Percentiles rank a stretch among this genome's conserved stretches.
These are phyloP conservation scores for Sarotherodon lohbergeri DNA, from an alignment of 2,113 vertebrate species.

Conservation along the genomic window DNA sequence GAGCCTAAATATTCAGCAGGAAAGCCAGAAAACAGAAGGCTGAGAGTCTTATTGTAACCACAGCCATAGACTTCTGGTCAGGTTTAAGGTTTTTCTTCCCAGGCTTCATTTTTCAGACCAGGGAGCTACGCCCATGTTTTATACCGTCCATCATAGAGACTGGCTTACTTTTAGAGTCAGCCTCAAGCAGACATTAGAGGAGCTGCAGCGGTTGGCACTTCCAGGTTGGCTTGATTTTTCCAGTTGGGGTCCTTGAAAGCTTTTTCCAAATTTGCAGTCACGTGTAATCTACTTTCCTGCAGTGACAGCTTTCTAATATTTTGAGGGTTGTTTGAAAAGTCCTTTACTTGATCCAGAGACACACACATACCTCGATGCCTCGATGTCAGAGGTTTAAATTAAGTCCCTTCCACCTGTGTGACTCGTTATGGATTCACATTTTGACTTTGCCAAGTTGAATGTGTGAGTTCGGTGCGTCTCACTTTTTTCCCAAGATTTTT, in stretches of 20 bases:
- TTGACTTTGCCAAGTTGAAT: background rate
- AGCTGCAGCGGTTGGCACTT: background rate
- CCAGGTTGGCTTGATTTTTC: background rate
- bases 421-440: background rate
- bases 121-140: background rate
- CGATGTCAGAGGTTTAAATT: background rate
- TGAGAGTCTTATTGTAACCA: background rate
- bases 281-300: background rate
- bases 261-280: accelerated
- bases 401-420: background rate
- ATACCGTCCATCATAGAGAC: accelerated
- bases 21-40: background rate
- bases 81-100: background rate
- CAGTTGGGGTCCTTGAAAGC: background rate
- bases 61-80: background rate
- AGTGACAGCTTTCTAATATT: background rate
- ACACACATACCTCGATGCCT: background rate
- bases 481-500: background rate
- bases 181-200: background rate
- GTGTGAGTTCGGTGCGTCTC: background rate
- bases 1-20: background rate
- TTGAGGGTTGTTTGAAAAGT: background rate
- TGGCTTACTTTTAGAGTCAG: background rate
- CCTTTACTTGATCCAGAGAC: background rate
- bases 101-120: background rate